phyloP scores from a whole-genome alignment of 2,113 vertebrate species.

The Fregata magnificens region DNA sequence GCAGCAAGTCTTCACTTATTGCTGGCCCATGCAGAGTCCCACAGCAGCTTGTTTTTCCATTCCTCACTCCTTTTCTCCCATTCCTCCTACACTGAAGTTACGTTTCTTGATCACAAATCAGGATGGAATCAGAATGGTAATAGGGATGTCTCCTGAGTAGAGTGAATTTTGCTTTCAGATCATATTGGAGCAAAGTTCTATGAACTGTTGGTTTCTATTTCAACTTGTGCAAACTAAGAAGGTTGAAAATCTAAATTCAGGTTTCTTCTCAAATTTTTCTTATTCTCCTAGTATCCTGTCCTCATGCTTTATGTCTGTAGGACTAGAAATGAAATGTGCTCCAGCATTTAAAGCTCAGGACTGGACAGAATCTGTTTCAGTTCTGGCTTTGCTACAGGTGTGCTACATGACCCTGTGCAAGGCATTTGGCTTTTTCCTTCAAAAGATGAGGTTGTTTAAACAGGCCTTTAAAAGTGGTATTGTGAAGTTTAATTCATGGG shows the following conservation, averaged over 20 bases:
- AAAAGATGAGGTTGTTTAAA: not conserved
- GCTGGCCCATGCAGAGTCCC: not conserved
- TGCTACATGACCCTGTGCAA: not conserved
- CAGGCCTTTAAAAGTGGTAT: not conserved
- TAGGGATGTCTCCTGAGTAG: not conserved
- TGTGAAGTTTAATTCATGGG: not conserved
- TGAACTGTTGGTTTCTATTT: not conserved
- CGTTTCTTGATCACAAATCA: not conserved
- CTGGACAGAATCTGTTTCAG: not conserved
- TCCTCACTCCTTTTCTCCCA: not conserved
- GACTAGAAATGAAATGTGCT: not conserved
- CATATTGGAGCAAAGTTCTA: not conserved
- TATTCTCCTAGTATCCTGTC: not conserved
- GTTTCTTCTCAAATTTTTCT: not conserved
- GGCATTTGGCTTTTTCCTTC: not conserved
- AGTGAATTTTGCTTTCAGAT: not conserved
- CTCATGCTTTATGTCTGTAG: not conserved
- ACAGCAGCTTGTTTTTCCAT: not conserved
- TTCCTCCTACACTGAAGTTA: not conserved
- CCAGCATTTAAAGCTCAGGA: not conserved
- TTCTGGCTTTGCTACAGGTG: not conserved
- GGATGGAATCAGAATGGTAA: not conserved
- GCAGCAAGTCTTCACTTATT: not conserved
- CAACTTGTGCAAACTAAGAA: not conserved
- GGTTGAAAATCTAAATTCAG: not conserved